Percentiles rank a stretch among this genome's conserved stretches.
These are phyloP conservation scores for Bothrops jararaca DNA, from an alignment of 2,113 vertebrate genomes.

Conservation along the genomic window DNA sequence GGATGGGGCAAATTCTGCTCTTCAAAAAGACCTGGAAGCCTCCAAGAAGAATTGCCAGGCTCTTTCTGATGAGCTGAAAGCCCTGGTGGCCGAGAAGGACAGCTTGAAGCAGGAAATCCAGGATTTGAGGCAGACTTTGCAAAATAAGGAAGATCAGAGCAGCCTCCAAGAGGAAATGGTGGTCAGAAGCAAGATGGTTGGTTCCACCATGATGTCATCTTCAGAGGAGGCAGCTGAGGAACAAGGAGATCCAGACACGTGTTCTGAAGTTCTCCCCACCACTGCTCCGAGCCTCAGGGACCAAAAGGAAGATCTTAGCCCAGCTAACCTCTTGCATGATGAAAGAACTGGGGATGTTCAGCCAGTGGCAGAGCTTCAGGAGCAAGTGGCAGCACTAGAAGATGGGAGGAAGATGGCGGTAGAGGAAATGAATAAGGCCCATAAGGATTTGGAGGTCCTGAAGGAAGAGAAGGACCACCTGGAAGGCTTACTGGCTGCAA, in stretches of 20 bases:
- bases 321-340: conserved; percentile 21
- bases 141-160: conserved; percentile 57
- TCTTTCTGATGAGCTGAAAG: conserved; percentile 62
- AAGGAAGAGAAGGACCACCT: conserved; percentile 63
- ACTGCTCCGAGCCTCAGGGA: not conserved
- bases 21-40: conserved; percentile 64
- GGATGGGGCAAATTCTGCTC: conserved; percentile 31
- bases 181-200: conserved; percentile 35
- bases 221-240: conserved; percentile 29
- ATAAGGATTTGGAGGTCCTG: conserved; percentile 26
- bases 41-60: conserved; percentile 46
- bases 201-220: not conserved
- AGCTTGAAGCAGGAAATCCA: conserved; percentile 58
- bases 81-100: conserved; percentile 62
- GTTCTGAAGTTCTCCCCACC: not conserved
- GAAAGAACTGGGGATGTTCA: conserved; percentile 47
- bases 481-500: conserved; percentile 56
- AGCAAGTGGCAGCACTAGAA: conserved; percentile 62
- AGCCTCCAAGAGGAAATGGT: conserved; percentile 30
- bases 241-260: not conserved
- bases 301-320: conserved; percentile 23
- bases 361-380: conserved; percentile 60
- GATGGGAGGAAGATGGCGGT: conserved; percentile 46
- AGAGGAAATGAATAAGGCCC: conserved; percentile 45
- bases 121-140: conserved; percentile 59